A percentile compares a stretch with the other conserved stretches of the same genome.
phyloP scores from a whole-genome alignment of 2,888 invertebrate species.

The Tetrapedia diversipes region DNA sequence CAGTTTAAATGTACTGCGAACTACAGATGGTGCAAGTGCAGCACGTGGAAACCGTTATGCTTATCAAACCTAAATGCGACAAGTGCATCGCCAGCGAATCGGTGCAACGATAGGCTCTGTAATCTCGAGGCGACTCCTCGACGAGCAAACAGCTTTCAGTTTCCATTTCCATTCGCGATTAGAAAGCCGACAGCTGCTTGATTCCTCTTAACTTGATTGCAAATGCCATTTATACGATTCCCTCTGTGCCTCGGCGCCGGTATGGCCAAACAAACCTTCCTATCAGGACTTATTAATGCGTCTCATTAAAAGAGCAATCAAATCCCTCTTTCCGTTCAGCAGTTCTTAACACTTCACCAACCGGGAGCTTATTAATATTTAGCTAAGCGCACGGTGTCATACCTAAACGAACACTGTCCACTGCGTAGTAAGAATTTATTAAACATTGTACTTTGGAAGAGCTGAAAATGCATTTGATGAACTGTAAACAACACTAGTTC shows the following conservation, averaged over 20 bases:
- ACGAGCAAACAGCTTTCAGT: constrained; percentile 20
- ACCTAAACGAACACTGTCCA: too few species aligned
- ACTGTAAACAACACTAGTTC: too few species aligned
- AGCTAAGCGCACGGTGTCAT: too few species aligned
- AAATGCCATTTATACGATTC: not conserved
- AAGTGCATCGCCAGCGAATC: constrained; percentile 2
- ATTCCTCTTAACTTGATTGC: constrained; percentile 21
- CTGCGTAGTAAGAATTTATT: too few species aligned
- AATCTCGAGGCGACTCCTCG: not conserved
- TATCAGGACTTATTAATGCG: constrained; percentile 10
- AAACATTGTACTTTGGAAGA: too few species aligned
- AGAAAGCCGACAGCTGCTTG: constrained; percentile 15
- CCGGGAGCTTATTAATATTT: too few species aligned
- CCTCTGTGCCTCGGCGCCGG: not conserved
- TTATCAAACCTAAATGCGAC: not conserved
- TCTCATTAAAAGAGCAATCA: not conserved
- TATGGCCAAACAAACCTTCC: not conserved
- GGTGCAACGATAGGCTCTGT: not conserved
- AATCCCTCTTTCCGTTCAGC: constrained; percentile 3
- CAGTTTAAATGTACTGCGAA: not conserved
- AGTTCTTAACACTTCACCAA: too few species aligned
- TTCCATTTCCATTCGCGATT: constrained; percentile 13
- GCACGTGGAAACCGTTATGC: not conserved
- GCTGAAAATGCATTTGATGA: too few species aligned
- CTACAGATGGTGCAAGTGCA: not conserved